Percentiles rank a stretch among this genome's conserved stretches.
Conservation (phyloP, 2,797 vertebrate genomes). For the Danio kyathit region DNA sequence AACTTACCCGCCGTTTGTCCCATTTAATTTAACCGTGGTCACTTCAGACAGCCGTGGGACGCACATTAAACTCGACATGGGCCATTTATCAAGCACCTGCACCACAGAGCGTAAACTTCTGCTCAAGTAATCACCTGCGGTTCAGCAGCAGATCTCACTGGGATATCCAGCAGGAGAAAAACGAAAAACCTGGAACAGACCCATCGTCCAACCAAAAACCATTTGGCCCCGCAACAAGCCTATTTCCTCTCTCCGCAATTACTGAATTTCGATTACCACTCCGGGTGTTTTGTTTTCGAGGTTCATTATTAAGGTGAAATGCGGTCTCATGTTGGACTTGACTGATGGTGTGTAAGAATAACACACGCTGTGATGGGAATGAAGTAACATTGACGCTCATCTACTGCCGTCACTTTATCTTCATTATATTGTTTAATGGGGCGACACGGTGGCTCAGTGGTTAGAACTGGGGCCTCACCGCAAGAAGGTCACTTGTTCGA, state of each 20-base stretch:
- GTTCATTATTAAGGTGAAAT: conserved; percentile 56
- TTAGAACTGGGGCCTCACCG: too few species aligned
- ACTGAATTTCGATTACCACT: conserved; percentile 63
- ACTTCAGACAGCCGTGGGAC: conserved; percentile 49
- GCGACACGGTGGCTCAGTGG: too few species aligned
- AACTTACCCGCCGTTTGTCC: conserved; percentile 29
- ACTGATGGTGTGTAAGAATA: conserved; percentile 47
- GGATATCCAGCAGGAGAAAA: conserved; percentile 36
- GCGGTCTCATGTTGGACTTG: conserved; percentile 29
- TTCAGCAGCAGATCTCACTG: conserved; percentile 34
- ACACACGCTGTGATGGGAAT: neutral
- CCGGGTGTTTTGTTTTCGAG: conserved; percentile 58
- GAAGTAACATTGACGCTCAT: too few species aligned
- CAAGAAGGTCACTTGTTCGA: too few species aligned
- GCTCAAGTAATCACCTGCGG: conserved; percentile 60
- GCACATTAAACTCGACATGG: conserved; percentile 55
- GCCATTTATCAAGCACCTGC: conserved; percentile 60
- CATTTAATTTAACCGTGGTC: conserved; percentile 61
- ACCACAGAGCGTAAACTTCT: conserved; percentile 49
- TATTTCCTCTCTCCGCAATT: conserved; percentile 67
- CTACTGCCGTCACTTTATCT: too few species aligned
- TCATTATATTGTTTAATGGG: too few species aligned
- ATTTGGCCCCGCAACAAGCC: conserved; percentile 62
- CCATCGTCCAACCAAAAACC: conserved; percentile 57
- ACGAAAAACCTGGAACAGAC: conserved; percentile 54